Base-by-base conservation (phyloP, 1,140 invertebrate genomes). In the Andricus grossulariae region DNA sequence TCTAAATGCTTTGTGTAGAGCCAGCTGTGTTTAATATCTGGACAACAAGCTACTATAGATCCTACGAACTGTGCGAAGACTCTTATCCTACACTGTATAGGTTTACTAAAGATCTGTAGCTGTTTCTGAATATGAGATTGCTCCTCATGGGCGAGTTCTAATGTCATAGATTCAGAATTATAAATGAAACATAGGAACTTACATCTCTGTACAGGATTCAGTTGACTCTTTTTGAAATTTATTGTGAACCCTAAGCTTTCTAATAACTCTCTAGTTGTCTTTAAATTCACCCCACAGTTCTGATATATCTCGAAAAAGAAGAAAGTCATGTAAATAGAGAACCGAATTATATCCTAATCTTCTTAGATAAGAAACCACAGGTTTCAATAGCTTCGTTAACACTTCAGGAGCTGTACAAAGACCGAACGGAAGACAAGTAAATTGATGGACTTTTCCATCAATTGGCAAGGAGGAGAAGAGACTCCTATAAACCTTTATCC, bases 271-370 rank as follows among this genome's bases (percentile, higher is more conserved):
- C 15, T 25, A 50, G 75, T 77, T 25, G 3, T 12, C 18, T 49
- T 5, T 8, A 72, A 45, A 45, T 78, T 79, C 50, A 55, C 16
- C 6, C 8, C 12, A 55, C 78, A 82, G 6, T 50, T 50, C 0
- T 19, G 1, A 18, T 72, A 72, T 5, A 77, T 72, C 21, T 21
- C 79, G 80, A n/a, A 87, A 60, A 12, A 83, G 71, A 2, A 87
- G 73, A 57, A 84, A 81, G 72, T 86, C 84, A 71, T 87, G 83
- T 8, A 88, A 71, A 71, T 86, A 88, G 6, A 80, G 54, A 12
- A 86, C 82, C 18, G 79, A 82, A 50, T 71, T 16, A 45, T 76
- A 77, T 18, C 81, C 80, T 73, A 76, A 18, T 71, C 32, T n/a
- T n/a, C n/a, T n/a, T n/a, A n/a, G n/a, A n/a, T n/a, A n/a, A n/a